Conservation (phyloP, 2,888 invertebrate genomes). For the Octonoba sinensis region DNA sequence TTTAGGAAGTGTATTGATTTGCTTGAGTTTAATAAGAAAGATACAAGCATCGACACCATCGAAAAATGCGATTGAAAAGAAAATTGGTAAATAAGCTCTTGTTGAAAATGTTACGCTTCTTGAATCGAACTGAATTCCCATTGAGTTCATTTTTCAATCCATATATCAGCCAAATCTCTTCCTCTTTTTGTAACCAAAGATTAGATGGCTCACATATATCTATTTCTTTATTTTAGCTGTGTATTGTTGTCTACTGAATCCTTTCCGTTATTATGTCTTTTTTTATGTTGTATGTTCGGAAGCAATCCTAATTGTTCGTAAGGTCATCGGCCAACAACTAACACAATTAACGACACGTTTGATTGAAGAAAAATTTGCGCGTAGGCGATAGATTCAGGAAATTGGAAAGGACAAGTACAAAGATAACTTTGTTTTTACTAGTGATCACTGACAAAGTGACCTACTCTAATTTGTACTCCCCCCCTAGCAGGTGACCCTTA, state of each 20-base stretch:
- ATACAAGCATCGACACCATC: too few relatives aligned
- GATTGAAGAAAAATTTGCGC: slow-evolving; percentile 31
- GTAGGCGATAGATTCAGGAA: slow-evolving; percentile 31
- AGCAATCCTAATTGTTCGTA: neutral
- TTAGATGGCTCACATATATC: neutral
- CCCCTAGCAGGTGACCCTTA: neutral
- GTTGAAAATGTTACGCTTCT: too few relatives aligned
- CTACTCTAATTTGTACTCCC: slow-evolving; percentile 36
- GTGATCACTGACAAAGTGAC: slow-evolving; percentile 49
- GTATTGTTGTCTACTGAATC: slow-evolving; percentile 34
- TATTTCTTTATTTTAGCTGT: slow-evolving; percentile 29
- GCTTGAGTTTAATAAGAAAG: too few relatives aligned
- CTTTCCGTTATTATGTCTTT: slow-evolving; percentile 42
- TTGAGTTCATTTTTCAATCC: too few relatives aligned
- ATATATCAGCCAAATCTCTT: too few relatives aligned
- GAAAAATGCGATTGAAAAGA: too few relatives aligned
- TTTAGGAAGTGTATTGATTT: too few relatives aligned
- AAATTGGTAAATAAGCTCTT: too few relatives aligned
- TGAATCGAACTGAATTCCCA: too few relatives aligned
- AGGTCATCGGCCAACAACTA: slow-evolving; percentile 49
- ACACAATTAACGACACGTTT: slow-evolving; percentile 38
- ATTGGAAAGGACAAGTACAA: slow-evolving; percentile 36
- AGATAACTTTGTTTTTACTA: slow-evolving; percentile 33
- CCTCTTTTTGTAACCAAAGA: too few relatives aligned
- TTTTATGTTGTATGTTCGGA: slow-evolving; percentile 6